Conservation (phyloP, 2,888 invertebrate species). For the Acrobeloides nanus region DNA sequence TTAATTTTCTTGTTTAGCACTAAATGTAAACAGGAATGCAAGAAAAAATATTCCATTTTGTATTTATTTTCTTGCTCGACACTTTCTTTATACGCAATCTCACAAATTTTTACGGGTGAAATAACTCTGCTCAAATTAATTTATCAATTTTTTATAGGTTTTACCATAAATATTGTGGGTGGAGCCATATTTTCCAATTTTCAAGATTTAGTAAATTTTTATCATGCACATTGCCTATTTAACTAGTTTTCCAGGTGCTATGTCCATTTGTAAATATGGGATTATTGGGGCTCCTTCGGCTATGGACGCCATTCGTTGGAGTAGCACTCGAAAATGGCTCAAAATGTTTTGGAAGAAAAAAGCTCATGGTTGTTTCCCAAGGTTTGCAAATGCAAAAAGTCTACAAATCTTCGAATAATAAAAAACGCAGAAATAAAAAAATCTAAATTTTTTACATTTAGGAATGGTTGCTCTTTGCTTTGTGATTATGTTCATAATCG, state of each 20-base stretch:
- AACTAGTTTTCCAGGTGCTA: conserved; percentile 14
- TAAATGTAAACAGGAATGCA: no score
- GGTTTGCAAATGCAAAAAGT: no score
- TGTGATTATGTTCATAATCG: conserved; percentile 19
- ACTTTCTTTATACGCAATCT: no score
- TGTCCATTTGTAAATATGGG: conserved; percentile 19
- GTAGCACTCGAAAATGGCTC: conserved; percentile 16
- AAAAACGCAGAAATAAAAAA: neutral
- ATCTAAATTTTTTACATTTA: no score
- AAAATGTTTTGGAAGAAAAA: conserved; percentile 14
- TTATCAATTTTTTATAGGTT: no score
- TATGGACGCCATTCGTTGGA: conserved; percentile 22
- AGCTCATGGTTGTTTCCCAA: conserved; percentile 13
- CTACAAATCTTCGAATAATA: no score
- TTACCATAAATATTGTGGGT: conserved; percentile 16
- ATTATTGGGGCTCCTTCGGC: conserved; percentile 16
- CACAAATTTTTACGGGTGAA: no score
- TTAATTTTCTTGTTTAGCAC: no score
- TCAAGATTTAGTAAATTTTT: conserved; percentile 18
- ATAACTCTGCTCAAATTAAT: no score
- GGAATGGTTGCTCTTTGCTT: conserved; percentile 15
- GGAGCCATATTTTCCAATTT: conserved; percentile 21
- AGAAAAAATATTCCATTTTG: no score
- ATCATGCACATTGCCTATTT: conserved; percentile 3
- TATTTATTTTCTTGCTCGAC: no score